Conservation (phyloP, 2,797 vertebrate genomes). For the Acipenser oxyrinchus region DNA sequence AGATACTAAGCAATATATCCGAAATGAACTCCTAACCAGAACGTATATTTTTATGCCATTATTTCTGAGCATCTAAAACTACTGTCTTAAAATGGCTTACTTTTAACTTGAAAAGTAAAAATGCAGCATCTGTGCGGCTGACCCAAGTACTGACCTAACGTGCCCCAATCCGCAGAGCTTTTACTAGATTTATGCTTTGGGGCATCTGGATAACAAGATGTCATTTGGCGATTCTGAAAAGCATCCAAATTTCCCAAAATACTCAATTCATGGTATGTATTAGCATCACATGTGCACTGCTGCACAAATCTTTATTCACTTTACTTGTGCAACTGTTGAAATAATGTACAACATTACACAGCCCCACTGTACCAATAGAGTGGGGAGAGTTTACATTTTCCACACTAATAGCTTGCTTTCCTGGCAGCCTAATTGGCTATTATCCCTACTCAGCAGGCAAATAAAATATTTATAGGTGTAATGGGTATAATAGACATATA, state of each 20-base stretch:
- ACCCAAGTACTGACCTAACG: constrained; percentile 38
- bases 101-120: constrained; percentile 37
- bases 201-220: constrained; percentile 41
- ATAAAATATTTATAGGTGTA: too few relatives aligned
- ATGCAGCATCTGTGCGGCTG: constrained; percentile 41
- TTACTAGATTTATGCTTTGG: constrained; percentile 39
- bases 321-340: neutral
- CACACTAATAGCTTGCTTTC: neutral
- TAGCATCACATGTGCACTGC: constrained; percentile 7
- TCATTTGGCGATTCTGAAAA: constrained; percentile 35
- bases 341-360: neutral
- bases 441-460: neutral
- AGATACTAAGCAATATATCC: too few relatives aligned
- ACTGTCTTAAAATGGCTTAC: constrained; percentile 34
- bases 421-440: neutral
- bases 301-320: constrained; percentile 10
- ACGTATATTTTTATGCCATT: constrained; percentile 17
- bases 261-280: constrained; percentile 1
- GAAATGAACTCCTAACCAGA: too few relatives aligned
- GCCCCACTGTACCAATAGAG: neutral
- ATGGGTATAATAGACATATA: too few relatives aligned
- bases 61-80: constrained; percentile 31
- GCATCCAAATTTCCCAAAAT: constrained; percentile 23
- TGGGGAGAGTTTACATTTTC: neutral
- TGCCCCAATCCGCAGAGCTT: constrained; percentile 39